These are phyloP conservation scores for Teleogryllus oceanicus DNA, from an alignment of 2,888 invertebrate genomes.

Conservation along the genomic window DNA sequence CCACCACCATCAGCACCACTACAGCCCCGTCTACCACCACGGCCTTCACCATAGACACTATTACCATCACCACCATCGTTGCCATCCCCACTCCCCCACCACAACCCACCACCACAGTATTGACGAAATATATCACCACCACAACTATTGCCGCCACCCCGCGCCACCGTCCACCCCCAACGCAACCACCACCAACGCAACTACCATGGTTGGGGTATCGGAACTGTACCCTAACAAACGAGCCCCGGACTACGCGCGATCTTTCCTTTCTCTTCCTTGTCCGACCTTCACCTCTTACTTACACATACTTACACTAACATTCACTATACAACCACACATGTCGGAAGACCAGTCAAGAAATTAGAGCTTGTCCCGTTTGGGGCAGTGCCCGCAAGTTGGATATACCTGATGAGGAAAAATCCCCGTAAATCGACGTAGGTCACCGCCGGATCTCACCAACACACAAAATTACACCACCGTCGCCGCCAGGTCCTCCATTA, in stretches of 20 bases:
- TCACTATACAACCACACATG: neutral
- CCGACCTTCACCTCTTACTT: too few relatives aligned
- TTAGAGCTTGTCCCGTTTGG: too few relatives aligned
- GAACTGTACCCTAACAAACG: too few relatives aligned
- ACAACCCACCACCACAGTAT: conserved; percentile 49
- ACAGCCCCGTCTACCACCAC: neutral
- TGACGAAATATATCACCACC: neutral
- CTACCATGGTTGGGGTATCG: conserved; percentile 28
- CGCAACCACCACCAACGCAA: conserved; percentile 37
- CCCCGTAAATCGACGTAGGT: too few relatives aligned
- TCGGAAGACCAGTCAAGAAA: too few relatives aligned
- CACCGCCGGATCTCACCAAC: too few relatives aligned
- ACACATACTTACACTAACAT: neutral
- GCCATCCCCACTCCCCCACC: conserved; percentile 36
- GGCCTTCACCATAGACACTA: neutral
- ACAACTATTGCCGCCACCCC: conserved; percentile 51
- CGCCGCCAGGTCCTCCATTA: too few relatives aligned
- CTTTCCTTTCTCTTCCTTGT: too few relatives aligned
- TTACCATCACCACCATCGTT: neutral
- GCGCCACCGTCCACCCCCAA: neutral
- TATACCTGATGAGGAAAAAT: too few relatives aligned
- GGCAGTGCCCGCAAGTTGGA: too few relatives aligned
- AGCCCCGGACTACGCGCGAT: too few relatives aligned
- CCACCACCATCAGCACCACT: neutral
- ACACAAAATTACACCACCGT: too few relatives aligned